Conservation (phyloP, 2,888 invertebrate genomes). For the Xanthostigma xanthostigma region DNA sequence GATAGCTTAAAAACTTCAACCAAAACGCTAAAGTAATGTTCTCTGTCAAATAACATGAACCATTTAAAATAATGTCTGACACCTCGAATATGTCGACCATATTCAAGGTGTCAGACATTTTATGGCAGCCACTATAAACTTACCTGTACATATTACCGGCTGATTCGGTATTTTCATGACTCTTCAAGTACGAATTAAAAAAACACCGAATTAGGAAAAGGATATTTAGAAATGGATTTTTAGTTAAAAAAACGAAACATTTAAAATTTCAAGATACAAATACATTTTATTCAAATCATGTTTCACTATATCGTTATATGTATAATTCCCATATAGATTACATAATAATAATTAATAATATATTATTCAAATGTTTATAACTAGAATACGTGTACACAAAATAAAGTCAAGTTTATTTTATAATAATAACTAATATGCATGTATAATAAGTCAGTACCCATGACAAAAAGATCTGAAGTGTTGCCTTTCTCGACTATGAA, state of each 20-base stretch:
- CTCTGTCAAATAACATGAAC: too few relatives aligned
- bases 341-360: constrained; percentile 4
- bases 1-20: too few relatives aligned
- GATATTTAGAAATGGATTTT: background rate
- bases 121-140: too few relatives aligned
- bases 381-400: constrained; percentile 6
- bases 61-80: too few relatives aligned
- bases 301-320: constrained; percentile 3
- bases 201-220: background rate
- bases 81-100: too few relatives aligned
- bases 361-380: background rate
- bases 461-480: too few relatives aligned
- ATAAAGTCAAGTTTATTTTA: constrained; percentile 5
- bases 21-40: too few relatives aligned
- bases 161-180: too few relatives aligned
- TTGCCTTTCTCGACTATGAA: too few relatives aligned
- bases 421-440: background rate
- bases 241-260: background rate
- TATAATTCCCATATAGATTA: constrained; percentile 6
- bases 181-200: too few relatives aligned
- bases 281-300: constrained; percentile 7
- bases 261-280: constrained; percentile 5
- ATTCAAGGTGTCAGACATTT: too few relatives aligned
- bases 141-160: too few relatives aligned
- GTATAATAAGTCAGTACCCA: background rate